These are phyloP conservation scores for Enhydra lutris DNA, from an alignment of 2,113 vertebrate genomes.

Conservation along the genomic window DNA sequence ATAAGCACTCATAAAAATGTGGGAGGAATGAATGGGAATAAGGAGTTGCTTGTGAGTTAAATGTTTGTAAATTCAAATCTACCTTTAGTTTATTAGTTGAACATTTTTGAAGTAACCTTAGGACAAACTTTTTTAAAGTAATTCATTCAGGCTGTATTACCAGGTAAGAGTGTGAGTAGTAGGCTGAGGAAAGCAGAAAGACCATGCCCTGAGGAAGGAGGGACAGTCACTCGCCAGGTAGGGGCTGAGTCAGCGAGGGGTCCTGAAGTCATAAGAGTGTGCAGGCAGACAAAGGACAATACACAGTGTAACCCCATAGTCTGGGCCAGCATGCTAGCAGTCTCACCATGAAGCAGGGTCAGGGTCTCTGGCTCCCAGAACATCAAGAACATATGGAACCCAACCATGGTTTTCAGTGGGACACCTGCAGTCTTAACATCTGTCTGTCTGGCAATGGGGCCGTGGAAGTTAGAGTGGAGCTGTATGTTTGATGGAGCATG, in stretches of 20 bases:
- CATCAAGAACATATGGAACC: neutral
- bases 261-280: neutral
- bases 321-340: neutral
- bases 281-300: neutral
- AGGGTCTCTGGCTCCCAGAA: no score
- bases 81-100: neutral
- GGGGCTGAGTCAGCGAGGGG: neutral
- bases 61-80: neutral
- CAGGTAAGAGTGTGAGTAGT: neutral
- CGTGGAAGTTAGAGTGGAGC: neutral
- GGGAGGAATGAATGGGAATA: neutral
- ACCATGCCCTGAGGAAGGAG: neutral
- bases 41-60: neutral
- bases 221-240: no score
- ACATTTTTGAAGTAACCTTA: neutral
- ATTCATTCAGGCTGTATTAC: neutral
- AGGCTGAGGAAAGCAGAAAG: neutral
- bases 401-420: neutral
- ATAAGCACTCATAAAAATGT: neutral
- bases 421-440: rapidly evolving
- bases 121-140: neutral
- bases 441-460: neutral
- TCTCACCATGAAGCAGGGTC: neutral
- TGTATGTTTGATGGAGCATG: rapidly evolving
- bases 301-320: no score